Conservation (phyloP, 1,140 invertebrate species). For the Plutomurus gul region DNA sequence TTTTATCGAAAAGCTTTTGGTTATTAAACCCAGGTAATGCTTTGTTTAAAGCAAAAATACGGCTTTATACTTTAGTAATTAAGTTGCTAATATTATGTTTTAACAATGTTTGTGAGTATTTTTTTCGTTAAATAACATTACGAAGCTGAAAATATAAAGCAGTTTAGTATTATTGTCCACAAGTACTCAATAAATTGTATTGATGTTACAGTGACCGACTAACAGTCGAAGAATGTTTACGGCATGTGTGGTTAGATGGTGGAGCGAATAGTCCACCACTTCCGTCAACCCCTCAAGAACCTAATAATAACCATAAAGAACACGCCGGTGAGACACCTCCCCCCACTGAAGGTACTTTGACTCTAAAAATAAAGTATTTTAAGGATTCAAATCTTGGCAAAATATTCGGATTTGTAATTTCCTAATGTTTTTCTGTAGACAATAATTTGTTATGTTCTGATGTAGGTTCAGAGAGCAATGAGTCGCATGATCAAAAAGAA, state of each 20-base stretch:
- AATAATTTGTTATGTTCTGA: not conserved
- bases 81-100: not conserved
- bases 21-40: constrained; percentile 51
- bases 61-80: not conserved
- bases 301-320: constrained; percentile 49
- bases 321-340: constrained; percentile 20
- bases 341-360: constrained; percentile 19
- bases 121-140: not conserved
- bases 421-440: too few species aligned
- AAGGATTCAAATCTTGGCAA: too few species aligned
- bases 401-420: too few species aligned
- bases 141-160: not conserved
- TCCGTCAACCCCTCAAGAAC: constrained; percentile 36
- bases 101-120: not conserved
- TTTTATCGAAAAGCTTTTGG: constrained; percentile 49
- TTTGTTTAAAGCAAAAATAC: not conserved
- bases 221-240: constrained; percentile 87
- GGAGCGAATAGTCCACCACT: not conserved
- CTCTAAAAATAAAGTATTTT: not conserved
- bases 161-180: not conserved
- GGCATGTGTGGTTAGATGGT: constrained; percentile 85
- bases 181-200: not conserved
- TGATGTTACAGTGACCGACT: constrained; percentile 78
- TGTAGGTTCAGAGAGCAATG: not conserved
- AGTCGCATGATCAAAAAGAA: constrained; percentile 32